phyloP scores from a whole-genome alignment of 2,888 invertebrate species.

The Furcula furcula region DNA sequence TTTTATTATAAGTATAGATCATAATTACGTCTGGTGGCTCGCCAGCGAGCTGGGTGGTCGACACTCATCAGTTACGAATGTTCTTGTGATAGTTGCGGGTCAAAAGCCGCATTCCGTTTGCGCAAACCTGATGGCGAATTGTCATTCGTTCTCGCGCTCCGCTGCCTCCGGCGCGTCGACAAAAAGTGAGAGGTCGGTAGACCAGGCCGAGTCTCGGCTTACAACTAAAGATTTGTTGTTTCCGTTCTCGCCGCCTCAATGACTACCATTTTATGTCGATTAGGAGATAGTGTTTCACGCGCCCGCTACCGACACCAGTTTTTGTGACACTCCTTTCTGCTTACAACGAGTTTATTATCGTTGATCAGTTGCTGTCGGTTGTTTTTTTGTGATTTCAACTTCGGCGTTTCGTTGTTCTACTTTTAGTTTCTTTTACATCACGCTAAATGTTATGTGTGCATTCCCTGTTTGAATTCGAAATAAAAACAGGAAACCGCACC shows the following conservation, averaged over 20 bases:
- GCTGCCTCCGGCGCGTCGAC: constrained; percentile 43
- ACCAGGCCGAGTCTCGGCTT: constrained; percentile 59
- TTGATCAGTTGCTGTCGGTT: constrained; percentile 55
- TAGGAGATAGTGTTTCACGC: constrained; percentile 78
- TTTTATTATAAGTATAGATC: too few relatives aligned
- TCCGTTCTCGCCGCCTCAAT: constrained; percentile 78
- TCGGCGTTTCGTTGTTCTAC: constrained; percentile 41
- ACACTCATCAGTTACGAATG: constrained; percentile 52
- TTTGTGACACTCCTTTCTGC: constrained; percentile 74
- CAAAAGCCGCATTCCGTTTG: constrained; percentile 63
- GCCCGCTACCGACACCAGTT: constrained; percentile 76
- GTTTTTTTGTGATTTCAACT: constrained; percentile 43
- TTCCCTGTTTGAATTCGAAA: constrained; percentile 42
- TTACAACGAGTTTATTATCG: constrained; percentile 74
- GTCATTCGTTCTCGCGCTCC: constrained; percentile 47
- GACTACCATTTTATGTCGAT: constrained; percentile 80
- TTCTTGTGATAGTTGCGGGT: constrained; percentile 60
- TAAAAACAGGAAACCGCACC: constrained; percentile 67
- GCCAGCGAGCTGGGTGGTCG: constrained; percentile 66
- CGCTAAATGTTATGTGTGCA: constrained; percentile 26
- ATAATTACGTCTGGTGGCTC: constrained; percentile 44
- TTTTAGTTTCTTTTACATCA: constrained; percentile 37
- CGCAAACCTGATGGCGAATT: constrained; percentile 62
- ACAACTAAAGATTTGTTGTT: constrained; percentile 75
- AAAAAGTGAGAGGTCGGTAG: constrained; percentile 69